Evolutionary conservation across 2,888 invertebrate species (phyloP).

Genomic region (Idaea dimidiata): DNA sequence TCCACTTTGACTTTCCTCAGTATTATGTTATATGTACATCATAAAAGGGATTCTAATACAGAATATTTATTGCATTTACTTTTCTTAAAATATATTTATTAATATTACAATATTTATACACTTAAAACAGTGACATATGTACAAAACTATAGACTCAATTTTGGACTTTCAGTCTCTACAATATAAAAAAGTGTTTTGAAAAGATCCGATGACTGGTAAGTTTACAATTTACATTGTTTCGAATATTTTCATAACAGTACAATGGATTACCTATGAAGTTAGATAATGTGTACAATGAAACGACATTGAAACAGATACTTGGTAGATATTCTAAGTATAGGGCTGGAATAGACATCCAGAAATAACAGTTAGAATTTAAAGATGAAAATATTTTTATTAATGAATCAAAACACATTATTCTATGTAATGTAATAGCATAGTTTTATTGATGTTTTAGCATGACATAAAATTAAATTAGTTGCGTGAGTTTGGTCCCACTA

Average conservation of each 20-base stretch:
- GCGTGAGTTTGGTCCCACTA: conserved; percentile 1
- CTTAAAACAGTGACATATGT: conserved; percentile 77
- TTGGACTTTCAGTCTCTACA: conserved; percentile 80
- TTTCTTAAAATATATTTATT: conserved; percentile 69
- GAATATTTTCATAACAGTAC: conserved; percentile 1
- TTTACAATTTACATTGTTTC: conserved; percentile 2
- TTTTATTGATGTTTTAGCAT: not conserved
- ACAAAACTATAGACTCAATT: conserved; percentile 80
- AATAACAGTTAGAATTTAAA: not conserved
- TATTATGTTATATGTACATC: conserved; percentile 57
- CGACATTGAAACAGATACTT: not conserved
- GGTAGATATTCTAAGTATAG: not conserved
- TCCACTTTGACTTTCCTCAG: conserved; percentile 50
- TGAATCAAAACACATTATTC: not conserved
- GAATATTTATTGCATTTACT: conserved; percentile 76
- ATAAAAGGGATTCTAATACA: conserved; percentile 66
- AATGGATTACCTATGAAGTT: not conserved
- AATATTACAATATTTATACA: conserved; percentile 68
- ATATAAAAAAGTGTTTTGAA: conserved; percentile 62
- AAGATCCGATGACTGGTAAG: conserved; percentile 42
- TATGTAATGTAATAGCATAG: not conserved
- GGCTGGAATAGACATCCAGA: not conserved
- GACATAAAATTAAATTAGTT: not conserved
- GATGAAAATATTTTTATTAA: no score
- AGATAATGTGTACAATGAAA: not conserved